Base-by-base conservation (phyloP, 2,113 vertebrate genomes). In the Gallinago paraguaiae region DNA sequence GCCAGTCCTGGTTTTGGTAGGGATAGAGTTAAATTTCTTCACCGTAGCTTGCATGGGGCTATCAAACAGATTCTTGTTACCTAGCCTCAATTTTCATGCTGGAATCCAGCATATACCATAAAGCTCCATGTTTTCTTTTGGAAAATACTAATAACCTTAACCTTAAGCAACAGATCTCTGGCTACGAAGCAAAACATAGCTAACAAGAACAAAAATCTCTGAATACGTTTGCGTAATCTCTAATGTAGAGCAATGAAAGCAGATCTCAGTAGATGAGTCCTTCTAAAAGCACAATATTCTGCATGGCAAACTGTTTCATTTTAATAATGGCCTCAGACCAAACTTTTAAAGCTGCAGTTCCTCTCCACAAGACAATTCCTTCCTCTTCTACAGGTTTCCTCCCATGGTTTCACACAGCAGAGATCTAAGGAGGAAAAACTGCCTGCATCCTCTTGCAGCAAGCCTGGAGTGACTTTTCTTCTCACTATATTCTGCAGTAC, bases 401-500 rank as follows among this genome's bases (percentile, higher is more conserved):
- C 37, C 50, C 13, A 45, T 3, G 2, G 23, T 30, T 16, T 57
- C 61, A 24, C 0, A 0, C 24, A 80, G 69, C 16, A 51, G 20
- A 81, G 50, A 7, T 10, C 25, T 28, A 81, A 75, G 17, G 20
- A 25, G 3, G 3, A 33, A 3, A 8, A 64, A 64, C 43, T 46
- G 17, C 19, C 41, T 1, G 0, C 5, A 0, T 35, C 8, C 15
- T 13, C 20, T 23, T 37, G 10, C 16, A 53, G 35, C 3, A 51
- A 53, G 19, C 17, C 63, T 64, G 10, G 15, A 27, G 18, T 39
- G 37, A 64, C 24, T 35, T 23, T 24, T 56, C 28, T 30, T 15
- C 31, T 54, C 9, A 9, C 48, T 59, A 31, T 33, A n/a, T 56
- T 69, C 48, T 64, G 33, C 11, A 45, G 13, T 50, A 11, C 12